Evolutionary conservation across 2,113 vertebrate genomes (phyloP).

Genomic region (Manacus vitellinus): DNA sequence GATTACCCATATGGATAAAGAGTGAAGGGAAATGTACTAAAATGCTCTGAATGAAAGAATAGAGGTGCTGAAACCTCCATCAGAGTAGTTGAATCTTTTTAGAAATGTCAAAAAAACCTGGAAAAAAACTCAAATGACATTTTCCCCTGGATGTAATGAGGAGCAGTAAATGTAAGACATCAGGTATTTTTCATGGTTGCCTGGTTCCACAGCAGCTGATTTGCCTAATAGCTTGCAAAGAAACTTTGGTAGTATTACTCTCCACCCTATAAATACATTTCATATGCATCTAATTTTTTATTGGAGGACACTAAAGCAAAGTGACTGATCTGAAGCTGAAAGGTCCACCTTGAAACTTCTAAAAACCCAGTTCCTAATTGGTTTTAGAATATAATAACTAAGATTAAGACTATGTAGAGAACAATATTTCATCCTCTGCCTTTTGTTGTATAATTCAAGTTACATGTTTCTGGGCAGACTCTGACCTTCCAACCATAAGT

Average conservation of each 20-base stretch:
- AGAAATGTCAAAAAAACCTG: background rate
- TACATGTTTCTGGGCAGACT: background rate
- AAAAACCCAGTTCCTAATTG: background rate
- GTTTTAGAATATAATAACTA: background rate
- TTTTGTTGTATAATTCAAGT: background rate
- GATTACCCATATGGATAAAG: background rate
- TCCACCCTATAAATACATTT: background rate
- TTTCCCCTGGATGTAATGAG: background rate
- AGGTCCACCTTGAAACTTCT: background rate
- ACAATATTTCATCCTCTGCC: background rate
- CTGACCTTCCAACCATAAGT: background rate
- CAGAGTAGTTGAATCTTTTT: background rate
- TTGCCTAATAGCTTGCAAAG: background rate
- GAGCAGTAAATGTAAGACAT: background rate
- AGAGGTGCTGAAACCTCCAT: background rate
- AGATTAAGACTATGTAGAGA: background rate
- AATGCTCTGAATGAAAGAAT: background rate
- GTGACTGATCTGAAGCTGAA: background rate
- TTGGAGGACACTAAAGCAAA: background rate
- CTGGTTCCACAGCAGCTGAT: background rate
- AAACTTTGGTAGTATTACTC: background rate
- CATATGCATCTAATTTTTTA: background rate
- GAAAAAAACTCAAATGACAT: background rate
- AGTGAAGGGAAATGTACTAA: background rate
- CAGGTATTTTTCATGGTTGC: background rate